Base-by-base conservation (phyloP, 2,797 vertebrate genomes). In the Hypotaenidia okinawae region DNA sequence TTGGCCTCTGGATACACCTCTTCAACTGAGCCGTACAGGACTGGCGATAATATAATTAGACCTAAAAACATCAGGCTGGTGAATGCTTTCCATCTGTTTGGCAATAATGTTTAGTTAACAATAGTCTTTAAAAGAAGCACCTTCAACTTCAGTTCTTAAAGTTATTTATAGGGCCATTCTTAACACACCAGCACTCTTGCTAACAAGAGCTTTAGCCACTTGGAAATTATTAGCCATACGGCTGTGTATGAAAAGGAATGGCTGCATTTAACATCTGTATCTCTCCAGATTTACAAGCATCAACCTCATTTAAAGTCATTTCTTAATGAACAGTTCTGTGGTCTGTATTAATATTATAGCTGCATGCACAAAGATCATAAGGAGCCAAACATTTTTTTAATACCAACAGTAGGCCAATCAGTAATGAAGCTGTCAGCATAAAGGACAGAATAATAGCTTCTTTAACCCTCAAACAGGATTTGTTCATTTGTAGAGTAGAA, bases 1-100 rank as follows among this genome's bases (percentile, higher is more conserved):
- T 99, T 99, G 98, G 98, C 99, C 98, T 98, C 98, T 99, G 99
- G 98, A 98, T 99, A 99, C 98, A 99, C 98, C 99, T 99, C 98
- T 99, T 99, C 98, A 98, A 98, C 98, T 96, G 98, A 98, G 98
- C 98, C 98, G 93, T 99, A 99, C 98, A 99, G 98, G 98, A 98
- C 97, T 97, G 97, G 97, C 93, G 97, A 98, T 99, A 99, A 99
- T 99, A 98, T 99, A 99, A 99, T 99, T 99, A 99, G 98, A 98
- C 98, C 98, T 98, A 98, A 98, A 98, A 99, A 99, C 98, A 99
- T 99, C 98, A 99, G 98, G 99, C 98, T 98, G 97, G 98, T 98
- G 98, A 98, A 98, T 97, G 98, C 98, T 98, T 98, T 99, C 99
- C 99, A 99, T 99, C 99, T 99, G 99, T 98, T 98, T 98, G 98